Percentiles rank a stretch among this genome's conserved stretches.
These are phyloP conservation scores for Synergus itoensis DNA, from an alignment of 2,888 invertebrate genomes.

Conservation along the genomic window DNA sequence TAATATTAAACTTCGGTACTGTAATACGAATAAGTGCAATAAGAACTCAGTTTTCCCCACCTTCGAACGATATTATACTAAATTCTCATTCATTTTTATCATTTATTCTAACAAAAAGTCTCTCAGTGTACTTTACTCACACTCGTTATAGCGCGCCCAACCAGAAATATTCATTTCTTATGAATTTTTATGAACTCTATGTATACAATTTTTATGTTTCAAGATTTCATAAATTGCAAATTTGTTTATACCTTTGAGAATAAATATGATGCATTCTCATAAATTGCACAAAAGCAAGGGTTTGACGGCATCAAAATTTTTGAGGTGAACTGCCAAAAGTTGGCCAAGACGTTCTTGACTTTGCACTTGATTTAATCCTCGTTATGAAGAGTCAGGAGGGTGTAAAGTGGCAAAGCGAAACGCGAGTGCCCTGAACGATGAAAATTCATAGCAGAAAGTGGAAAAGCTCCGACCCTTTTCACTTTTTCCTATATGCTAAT, in stretches of 20 bases:
- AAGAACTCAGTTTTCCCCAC: too few relatives aligned
- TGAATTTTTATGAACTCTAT: too few relatives aligned
- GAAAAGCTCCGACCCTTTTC: conserved; percentile 7
- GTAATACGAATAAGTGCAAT: too few relatives aligned
- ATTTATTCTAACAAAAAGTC: too few relatives aligned
- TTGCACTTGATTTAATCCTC: conserved; percentile 26
- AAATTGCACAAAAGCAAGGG: neutral
- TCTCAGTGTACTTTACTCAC: too few relatives aligned
- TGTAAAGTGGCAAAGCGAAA: conserved; percentile 14
- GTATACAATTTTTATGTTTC: too few relatives aligned
- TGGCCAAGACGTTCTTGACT: conserved; percentile 11
- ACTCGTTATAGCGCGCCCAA: too few relatives aligned
- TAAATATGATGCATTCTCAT: neutral
- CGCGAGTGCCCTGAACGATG: neutral
- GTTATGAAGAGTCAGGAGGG: neutral
- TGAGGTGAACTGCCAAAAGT: conserved; percentile 14
- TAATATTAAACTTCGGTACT: too few relatives aligned
- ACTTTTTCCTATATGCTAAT: neutral
- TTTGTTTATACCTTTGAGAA: neutral
- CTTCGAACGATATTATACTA: too few relatives aligned
- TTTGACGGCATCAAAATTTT: neutral
- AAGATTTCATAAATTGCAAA: too few relatives aligned
- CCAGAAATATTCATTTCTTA: too few relatives aligned
- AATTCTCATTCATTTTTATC: too few relatives aligned
- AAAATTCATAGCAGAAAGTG: conserved; percentile 10